Percentiles rank a stretch among this genome's conserved stretches.
Evolutionary conservation across 2,797 vertebrate genomes (phyloP).

Genomic region (Pangasius sanitwongsei): DNA sequence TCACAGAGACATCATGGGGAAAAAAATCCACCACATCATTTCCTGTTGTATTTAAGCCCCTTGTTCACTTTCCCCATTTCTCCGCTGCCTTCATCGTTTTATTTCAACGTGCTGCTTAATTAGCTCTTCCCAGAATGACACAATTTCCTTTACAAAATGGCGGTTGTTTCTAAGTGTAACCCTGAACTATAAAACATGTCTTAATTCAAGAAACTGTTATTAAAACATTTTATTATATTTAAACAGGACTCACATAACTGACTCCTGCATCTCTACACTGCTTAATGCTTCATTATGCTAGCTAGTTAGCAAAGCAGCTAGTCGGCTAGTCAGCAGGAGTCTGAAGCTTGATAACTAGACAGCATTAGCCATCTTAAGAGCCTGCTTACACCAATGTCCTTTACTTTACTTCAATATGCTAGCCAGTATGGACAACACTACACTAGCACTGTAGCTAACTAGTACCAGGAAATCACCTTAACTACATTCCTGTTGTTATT

Average conservation of each 20-base stretch:
- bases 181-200: background rate
- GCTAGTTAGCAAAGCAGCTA: background rate
- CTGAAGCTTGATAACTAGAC: background rate
- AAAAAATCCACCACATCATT: background rate
- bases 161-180: background rate
- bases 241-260: background rate
- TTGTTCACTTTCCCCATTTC: background rate
- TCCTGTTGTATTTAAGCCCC: background rate
- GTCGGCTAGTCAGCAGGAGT: background rate
- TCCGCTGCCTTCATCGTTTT: background rate
- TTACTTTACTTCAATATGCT: background rate
- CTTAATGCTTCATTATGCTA: background rate
- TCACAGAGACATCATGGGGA: slow-evolving; percentile 49
- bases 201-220: background rate
- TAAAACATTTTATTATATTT: background rate
- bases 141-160: background rate
- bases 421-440: background rate
- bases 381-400: background rate
- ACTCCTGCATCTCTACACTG: background rate
- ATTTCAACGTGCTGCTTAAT: background rate
- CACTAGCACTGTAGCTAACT: background rate
- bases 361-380: background rate
- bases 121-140: background rate
- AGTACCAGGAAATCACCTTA: background rate
- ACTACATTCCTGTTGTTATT: background rate